These are phyloP conservation scores for Muschampia plurimacula DNA, from an alignment of 2,888 invertebrate species.

Conservation along the genomic window DNA sequence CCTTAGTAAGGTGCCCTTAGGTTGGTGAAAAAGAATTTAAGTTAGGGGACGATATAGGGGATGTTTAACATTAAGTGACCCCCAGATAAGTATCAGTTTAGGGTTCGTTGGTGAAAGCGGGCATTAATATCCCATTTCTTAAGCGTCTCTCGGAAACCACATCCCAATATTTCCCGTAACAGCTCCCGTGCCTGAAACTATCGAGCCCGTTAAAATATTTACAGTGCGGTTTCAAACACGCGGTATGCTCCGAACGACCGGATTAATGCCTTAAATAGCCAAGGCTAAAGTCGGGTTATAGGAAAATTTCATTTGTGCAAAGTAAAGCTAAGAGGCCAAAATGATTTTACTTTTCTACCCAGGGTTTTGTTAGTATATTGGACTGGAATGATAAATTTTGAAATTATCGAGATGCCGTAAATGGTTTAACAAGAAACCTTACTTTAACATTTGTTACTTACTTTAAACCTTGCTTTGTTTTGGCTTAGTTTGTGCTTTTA, in stretches of 20 bases:
- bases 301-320: conserved; percentile 28
- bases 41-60: too few relatives aligned
- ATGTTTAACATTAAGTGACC: too few relatives aligned
- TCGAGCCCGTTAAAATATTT: conserved; percentile 70
- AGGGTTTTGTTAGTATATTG: background rate
- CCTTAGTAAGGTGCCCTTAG: too few relatives aligned
- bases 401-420: background rate
- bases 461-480: too few relatives aligned
- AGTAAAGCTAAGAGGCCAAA: conserved; percentile 15
- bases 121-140: conserved; percentile 1
- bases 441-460: too few relatives aligned
- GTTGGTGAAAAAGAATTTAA: too few relatives aligned
- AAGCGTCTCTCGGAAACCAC: conserved; percentile 10
- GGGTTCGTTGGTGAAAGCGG: too few relatives aligned
- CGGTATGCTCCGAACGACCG: conserved; percentile 54
- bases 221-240: conserved; percentile 67
- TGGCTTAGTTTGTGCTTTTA: background rate
- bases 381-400: background rate
- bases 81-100: too few relatives aligned
- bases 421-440: background rate
- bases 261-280: conserved; percentile 53
- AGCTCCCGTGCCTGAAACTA: conserved; percentile 54
- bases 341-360: background rate
- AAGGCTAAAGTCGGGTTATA: conserved; percentile 27
- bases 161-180: conserved; percentile 54